Conservation (phyloP, 2,113 vertebrate species). For the Lethenteron camtschaticum region DNA sequence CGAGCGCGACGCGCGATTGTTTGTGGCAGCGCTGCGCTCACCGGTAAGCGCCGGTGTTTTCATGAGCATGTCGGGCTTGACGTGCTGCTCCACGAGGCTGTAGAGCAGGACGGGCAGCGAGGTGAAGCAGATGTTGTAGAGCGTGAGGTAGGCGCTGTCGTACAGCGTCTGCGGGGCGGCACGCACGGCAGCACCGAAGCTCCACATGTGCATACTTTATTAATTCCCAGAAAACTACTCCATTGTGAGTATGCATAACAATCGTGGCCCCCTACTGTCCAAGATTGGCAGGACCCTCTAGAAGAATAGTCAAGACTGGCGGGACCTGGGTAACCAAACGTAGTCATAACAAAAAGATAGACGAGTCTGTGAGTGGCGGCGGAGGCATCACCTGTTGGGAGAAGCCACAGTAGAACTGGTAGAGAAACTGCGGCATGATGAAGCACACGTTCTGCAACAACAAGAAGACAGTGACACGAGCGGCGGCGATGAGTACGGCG, state of each 20-base stretch:
- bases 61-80: constrained; percentile 71
- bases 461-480: neutral
- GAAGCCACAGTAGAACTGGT: constrained; percentile 99
- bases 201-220: too few relatives aligned
- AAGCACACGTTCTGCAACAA: constrained; percentile 74
- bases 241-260: too few relatives aligned
- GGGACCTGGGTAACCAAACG: too few relatives aligned
- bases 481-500: neutral
- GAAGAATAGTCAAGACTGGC: too few relatives aligned
- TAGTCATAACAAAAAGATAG: too few relatives aligned
- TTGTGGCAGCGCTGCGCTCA: constrained; percentile 15
- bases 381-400: constrained; percentile 58
- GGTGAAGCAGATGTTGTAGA: constrained; percentile 99
- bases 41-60: constrained; percentile 81
- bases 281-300: too few relatives aligned
- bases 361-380: too few relatives aligned
- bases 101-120: constrained; percentile 91
- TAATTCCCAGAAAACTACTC: too few relatives aligned
- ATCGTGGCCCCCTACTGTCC: too few relatives aligned
- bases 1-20: too few relatives aligned
- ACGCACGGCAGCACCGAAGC: too few relatives aligned
- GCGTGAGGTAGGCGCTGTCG: constrained; percentile 93
- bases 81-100: constrained; percentile 90
- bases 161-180: constrained; percentile 55
- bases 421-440: constrained; percentile 97